These are phyloP conservation scores for Mycteria americana DNA, from an alignment of 2,797 vertebrate genomes.

Conservation along the genomic window DNA sequence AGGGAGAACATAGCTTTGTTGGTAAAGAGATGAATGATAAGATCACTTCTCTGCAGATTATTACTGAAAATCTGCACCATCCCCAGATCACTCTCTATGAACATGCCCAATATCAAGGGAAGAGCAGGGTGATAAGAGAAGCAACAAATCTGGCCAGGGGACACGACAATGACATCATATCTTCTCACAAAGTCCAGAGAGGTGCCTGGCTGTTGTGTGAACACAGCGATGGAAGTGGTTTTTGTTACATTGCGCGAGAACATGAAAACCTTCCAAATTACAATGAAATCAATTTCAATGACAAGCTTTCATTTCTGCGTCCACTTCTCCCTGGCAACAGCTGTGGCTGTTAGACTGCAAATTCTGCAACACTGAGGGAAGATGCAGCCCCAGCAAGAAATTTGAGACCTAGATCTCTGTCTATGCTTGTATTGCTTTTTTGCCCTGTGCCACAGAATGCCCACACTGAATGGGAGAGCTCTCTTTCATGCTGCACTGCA, in stretches of 20 bases:
- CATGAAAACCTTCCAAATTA: background rate
- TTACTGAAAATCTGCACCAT: background rate
- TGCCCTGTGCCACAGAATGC: background rate
- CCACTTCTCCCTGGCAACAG: background rate
- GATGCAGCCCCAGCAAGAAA: background rate
- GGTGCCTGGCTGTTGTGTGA: constrained; percentile 21
- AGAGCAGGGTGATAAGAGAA: background rate
- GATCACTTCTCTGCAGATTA: constrained; percentile 1
- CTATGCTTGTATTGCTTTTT: background rate
- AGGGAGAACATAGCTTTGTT: background rate
- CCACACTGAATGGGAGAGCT: fast-evolving
- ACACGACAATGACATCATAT: background rate
- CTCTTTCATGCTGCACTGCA: too few relatives aligned
- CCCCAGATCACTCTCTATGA: constrained; percentile 41
- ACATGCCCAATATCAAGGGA: background rate
- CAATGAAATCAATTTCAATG: background rate
- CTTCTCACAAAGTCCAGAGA: constrained; percentile 38
- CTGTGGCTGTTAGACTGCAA: background rate
- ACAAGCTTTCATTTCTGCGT: constrained; percentile 26
- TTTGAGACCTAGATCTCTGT: background rate
- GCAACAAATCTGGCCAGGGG: background rate
- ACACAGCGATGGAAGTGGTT: background rate
- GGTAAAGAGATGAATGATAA: background rate
- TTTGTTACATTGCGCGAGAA: background rate
- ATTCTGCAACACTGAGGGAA: fast-evolving